phyloP scores from a whole-genome alignment of 2,888 invertebrate species.

The Drosophila putrida region DNA sequence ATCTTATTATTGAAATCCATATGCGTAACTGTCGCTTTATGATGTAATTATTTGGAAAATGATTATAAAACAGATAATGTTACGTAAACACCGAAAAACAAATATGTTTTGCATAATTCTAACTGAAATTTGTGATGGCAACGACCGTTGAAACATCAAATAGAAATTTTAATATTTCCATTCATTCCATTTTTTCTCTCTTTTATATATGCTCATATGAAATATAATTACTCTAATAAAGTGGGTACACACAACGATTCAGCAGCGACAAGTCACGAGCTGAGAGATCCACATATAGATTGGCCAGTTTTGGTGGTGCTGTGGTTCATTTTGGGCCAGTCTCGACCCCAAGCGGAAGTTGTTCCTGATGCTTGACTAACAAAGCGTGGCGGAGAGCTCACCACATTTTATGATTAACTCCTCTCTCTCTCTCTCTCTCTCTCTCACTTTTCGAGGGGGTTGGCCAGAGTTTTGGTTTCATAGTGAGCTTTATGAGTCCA shows the following conservation, averaged over 20 bases:
- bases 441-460: background rate
- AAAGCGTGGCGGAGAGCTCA: slow-evolving; percentile 83
- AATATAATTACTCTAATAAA: slow-evolving; percentile 78
- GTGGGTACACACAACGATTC: slow-evolving; percentile 49
- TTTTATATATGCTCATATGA: slow-evolving; percentile 16
- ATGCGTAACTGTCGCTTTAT: slow-evolving; percentile 35
- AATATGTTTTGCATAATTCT: slow-evolving; percentile 11
- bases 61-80: slow-evolving; percentile 20
- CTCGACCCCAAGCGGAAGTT: slow-evolving; percentile 78
- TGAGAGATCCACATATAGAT: slow-evolving; percentile 47
- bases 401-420: slow-evolving; percentile 72
- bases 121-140: slow-evolving; percentile 49
- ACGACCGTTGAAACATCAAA: slow-evolving; percentile 51
- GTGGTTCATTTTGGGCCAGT: slow-evolving; percentile 19
- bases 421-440: slow-evolving; percentile 29
- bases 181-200: slow-evolving; percentile 2
- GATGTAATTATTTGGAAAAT: slow-evolving; percentile 40
- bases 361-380: slow-evolving; percentile 85
- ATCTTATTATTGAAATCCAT: background rate
- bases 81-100: slow-evolving; percentile 43
- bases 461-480: slow-evolving; percentile 22
- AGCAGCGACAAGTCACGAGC: slow-evolving; percentile 50
- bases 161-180: slow-evolving; percentile 36
- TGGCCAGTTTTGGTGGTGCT: slow-evolving; percentile 15
- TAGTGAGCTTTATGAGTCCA: slow-evolving; percentile 74